Conservation (phyloP, 1,140 invertebrate genomes). For the Camponotus vicinus region DNA sequence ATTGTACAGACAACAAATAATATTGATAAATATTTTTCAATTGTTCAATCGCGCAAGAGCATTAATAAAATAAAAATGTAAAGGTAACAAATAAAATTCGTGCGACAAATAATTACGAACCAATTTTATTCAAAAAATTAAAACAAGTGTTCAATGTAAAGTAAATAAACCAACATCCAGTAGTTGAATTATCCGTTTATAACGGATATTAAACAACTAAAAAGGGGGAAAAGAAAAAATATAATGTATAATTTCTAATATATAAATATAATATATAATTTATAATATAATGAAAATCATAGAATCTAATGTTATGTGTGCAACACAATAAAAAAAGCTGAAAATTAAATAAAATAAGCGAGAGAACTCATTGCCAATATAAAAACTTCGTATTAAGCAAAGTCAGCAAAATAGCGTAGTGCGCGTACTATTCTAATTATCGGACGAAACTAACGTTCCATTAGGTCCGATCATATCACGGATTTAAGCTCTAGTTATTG, state of each 20-base stretch:
- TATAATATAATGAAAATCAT: slow-evolving; percentile 10
- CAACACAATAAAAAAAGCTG: slow-evolving; percentile 7
- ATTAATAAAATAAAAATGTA: slow-evolving; percentile 61
- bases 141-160: slow-evolving; percentile 60
- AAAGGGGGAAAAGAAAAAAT: slow-evolving; percentile 14
- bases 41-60: neutral
- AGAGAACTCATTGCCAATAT: slow-evolving; percentile 32
- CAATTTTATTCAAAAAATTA: slow-evolving; percentile 63
- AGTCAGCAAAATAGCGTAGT: slow-evolving; percentile 52
- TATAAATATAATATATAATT: neutral
- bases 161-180: slow-evolving; percentile 30
- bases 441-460: slow-evolving; percentile 45
- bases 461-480: slow-evolving; percentile 78
- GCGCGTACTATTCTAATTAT: slow-evolving; percentile 61
- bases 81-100: slow-evolving; percentile 54
- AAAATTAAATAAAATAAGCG: slow-evolving; percentile 54
- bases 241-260: neutral
- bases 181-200: slow-evolving; percentile 31
- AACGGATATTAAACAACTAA: slow-evolving; percentile 17
- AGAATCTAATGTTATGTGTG: neutral
- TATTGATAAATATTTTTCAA: slow-evolving; percentile 4
- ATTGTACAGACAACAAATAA: slow-evolving; percentile 27
- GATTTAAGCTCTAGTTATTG: slow-evolving; percentile 84
- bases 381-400: slow-evolving; percentile 13
- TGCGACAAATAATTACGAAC: slow-evolving; percentile 61